phyloP scores from a whole-genome alignment of 2,797 vertebrate species.

The Myotis myotis region DNA sequence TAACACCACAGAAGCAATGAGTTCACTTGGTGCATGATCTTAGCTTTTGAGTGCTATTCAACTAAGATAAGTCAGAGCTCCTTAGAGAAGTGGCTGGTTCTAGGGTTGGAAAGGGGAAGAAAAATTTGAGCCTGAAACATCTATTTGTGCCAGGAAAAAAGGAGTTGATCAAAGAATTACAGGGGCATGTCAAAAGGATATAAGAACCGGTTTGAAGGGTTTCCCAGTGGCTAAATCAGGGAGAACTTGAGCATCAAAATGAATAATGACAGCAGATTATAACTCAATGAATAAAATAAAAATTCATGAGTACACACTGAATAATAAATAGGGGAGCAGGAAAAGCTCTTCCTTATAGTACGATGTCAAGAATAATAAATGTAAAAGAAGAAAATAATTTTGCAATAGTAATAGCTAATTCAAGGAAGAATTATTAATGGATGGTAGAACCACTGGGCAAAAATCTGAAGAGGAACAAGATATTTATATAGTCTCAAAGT shows the following conservation, averaged over 20 bases:
- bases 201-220: neutral
- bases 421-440: slow-evolving; percentile 24
- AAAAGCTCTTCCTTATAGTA: neutral
- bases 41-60: neutral
- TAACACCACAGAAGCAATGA: neutral
- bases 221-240: neutral
- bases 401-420: slow-evolving; percentile 31
- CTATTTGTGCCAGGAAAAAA: slow-evolving; percentile 11
- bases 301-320: slow-evolving; percentile 40
- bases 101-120: neutral
- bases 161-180: neutral
- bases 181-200: neutral
- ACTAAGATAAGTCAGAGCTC: neutral
- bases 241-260: slow-evolving; percentile 38
- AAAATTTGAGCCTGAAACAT: neutral
- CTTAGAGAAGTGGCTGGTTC: neutral
- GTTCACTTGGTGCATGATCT: neutral
- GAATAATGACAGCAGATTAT: slow-evolving; percentile 21
- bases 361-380: slow-evolving; percentile 31
- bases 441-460: slow-evolving; percentile 2
- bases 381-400: slow-evolving; percentile 42
- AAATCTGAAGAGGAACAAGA: neutral
- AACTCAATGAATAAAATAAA: slow-evolving; percentile 48
- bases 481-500: neutral
- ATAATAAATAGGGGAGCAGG: neutral